A percentile compares a stretch with the other conserved stretches of the same genome.
phyloP scores from a whole-genome alignment of 2,888 invertebrate species.

The Cosmia trapezina region DNA sequence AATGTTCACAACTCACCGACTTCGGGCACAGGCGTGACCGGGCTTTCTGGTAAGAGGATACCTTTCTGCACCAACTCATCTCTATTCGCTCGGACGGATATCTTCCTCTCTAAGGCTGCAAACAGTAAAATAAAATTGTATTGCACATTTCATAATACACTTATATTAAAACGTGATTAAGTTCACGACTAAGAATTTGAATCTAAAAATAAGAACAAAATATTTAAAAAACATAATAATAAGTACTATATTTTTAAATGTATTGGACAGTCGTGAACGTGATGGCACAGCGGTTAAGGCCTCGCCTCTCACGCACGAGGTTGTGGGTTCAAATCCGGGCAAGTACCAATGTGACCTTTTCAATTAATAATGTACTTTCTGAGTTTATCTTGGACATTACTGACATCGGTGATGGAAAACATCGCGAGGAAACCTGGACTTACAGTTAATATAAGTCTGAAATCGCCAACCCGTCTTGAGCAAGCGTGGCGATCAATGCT shows the following conservation, averaged over 20 bases:
- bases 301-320: no score
- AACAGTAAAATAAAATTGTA: conserved; percentile 69
- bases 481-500: no score
- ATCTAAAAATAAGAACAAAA: not conserved
- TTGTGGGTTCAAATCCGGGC: no score
- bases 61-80: conserved; percentile 99
- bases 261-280: no score
- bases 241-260: not conserved
- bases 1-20: conserved; percentile 90
- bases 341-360: no score
- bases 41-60: conserved; percentile 97
- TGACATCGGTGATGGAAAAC: no score
- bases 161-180: not conserved
- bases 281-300: no score
- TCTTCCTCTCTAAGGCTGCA: conserved; percentile 98
- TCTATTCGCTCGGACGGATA: conserved; percentile 99
- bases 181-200: not conserved
- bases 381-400: no score
- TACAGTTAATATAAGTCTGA: no score
- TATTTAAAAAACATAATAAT: not conserved
- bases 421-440: no score
- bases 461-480: no score
- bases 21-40: conserved; percentile 95
- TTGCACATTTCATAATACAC: not conserved
- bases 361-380: no score